Conservation (phyloP, 2,888 invertebrate species). For the Hypsopygia costalis region DNA sequence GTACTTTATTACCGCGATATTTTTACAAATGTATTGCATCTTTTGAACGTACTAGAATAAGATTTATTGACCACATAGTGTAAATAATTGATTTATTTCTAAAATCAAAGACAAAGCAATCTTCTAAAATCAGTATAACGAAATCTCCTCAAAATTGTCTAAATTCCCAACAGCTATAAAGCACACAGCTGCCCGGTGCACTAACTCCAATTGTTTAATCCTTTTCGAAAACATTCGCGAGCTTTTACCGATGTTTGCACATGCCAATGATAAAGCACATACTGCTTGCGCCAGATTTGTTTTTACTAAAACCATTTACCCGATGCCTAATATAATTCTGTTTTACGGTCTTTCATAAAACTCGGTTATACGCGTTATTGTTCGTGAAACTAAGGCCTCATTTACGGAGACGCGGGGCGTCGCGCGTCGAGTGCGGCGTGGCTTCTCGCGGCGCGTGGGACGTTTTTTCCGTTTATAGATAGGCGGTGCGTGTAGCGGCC, state of each 20-base stretch:
- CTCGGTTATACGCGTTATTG: slow-evolving; percentile 7
- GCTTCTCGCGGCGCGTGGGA: too few relatives aligned
- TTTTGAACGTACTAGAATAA: too few relatives aligned
- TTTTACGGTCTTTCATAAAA: slow-evolving; percentile 32
- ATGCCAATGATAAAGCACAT: slow-evolving; percentile 61
- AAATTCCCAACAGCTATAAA: slow-evolving; percentile 9
- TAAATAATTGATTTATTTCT: too few relatives aligned
- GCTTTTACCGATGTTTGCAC: slow-evolving; percentile 56
- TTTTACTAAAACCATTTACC: slow-evolving; percentile 45
- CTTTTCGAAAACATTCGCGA: slow-evolving; percentile 37
- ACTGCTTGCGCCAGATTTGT: slow-evolving; percentile 43
- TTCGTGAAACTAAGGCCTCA: background rate
- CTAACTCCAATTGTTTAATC: slow-evolving; percentile 43
- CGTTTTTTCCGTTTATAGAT: too few relatives aligned
- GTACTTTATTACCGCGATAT: too few relatives aligned
- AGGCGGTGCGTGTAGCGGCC: too few relatives aligned
- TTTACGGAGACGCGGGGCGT: too few relatives aligned
- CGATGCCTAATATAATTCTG: slow-evolving; percentile 30
- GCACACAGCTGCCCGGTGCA: slow-evolving; percentile 20
- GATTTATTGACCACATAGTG: too few relatives aligned
- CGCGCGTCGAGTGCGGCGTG: too few relatives aligned
- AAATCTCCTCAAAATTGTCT: slow-evolving; percentile 1
- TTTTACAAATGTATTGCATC: too few relatives aligned
- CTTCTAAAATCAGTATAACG: too few relatives aligned
- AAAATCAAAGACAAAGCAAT: too few relatives aligned